Evolutionary conservation across 2,113 vertebrate genomes (phyloP).

Genomic region (Ameiurus melas): DNA sequence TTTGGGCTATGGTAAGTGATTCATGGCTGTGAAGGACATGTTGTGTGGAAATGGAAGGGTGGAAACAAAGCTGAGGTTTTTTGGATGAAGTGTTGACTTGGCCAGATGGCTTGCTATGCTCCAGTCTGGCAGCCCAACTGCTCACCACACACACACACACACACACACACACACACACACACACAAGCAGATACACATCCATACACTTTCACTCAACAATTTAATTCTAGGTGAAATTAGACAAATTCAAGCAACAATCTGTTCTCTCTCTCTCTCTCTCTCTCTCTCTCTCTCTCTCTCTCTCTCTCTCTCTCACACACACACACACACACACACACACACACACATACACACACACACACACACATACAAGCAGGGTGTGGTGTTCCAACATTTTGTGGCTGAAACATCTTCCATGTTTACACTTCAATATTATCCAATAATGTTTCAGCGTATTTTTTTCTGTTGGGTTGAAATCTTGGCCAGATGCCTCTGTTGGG

Average conservation of each 20-base stretch:
- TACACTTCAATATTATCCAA: slow-evolving; percentile 22
- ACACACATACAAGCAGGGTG: slow-evolving; percentile 2
- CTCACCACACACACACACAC: slow-evolving; percentile 39
- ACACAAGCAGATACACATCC: slow-evolving; percentile 16
- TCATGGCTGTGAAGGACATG: slow-evolving; percentile 50
- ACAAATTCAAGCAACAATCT: slow-evolving; percentile 17
- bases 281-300: too few species aligned
- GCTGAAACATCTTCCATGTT: slow-evolving; percentile 10
- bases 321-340: slow-evolving; percentile 27
- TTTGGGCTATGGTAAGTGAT: slow-evolving; percentile 50
- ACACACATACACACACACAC: slow-evolving; percentile 42
- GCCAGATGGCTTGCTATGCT: slow-evolving; percentile 60
- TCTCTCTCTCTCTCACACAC: neutral
- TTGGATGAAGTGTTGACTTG: slow-evolving; percentile 49
- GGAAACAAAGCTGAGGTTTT: slow-evolving; percentile 61
- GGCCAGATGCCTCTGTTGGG: slow-evolving; percentile 22
- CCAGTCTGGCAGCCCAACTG: slow-evolving; percentile 61
- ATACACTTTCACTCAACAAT: slow-evolving; percentile 64
- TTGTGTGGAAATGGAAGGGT: slow-evolving; percentile 55
- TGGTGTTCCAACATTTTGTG: slow-evolving; percentile 3
- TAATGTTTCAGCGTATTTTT: slow-evolving; percentile 34
- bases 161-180: slow-evolving; percentile 40
- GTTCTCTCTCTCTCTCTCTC: neutral
- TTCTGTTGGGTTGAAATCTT: slow-evolving; percentile 16
- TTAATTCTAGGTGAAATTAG: slow-evolving; percentile 71